These are phyloP conservation scores for Xenus cinereus DNA, from an alignment of 2,113 vertebrate genomes.

Conservation along the genomic window DNA sequence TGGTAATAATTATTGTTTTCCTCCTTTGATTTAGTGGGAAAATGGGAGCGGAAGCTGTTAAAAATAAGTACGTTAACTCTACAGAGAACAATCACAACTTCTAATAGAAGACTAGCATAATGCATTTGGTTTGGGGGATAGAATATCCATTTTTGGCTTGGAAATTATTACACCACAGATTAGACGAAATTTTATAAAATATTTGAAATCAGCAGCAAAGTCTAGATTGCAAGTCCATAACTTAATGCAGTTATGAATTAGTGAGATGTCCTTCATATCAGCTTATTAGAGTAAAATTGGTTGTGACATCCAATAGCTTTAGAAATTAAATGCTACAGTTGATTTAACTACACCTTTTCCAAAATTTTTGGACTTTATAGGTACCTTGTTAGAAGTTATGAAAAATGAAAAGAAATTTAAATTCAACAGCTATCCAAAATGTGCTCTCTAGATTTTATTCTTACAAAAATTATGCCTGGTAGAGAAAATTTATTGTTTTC, in stretches of 20 bases:
- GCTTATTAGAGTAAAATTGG: neutral
- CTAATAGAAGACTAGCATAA: neutral
- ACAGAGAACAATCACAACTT: neutral
- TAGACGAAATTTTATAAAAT: neutral
- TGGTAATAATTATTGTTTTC: constrained; percentile 84
- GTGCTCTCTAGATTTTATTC: neutral
- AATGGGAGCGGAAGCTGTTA: constrained; percentile 86
- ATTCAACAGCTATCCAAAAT: neutral
- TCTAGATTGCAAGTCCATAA: neutral
- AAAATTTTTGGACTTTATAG: neutral
- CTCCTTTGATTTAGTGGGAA: constrained; percentile 83
- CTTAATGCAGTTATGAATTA: neutral
- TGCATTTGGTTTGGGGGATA: neutral
- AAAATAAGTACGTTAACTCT: constrained; percentile 2
- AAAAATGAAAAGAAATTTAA: neutral
- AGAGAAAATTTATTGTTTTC: neutral
- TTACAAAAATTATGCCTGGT: neutral
- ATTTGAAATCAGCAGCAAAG: neutral
- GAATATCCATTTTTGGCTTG: neutral
- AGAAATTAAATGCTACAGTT: neutral
- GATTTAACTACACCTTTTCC: neutral
- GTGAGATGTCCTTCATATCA: neutral
- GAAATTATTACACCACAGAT: neutral
- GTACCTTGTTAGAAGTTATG: neutral
- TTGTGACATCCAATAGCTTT: neutral